Evolutionary conservation across 2,113 vertebrate species (phyloP).

Genomic region (Microtus ochrogaster): DNA sequence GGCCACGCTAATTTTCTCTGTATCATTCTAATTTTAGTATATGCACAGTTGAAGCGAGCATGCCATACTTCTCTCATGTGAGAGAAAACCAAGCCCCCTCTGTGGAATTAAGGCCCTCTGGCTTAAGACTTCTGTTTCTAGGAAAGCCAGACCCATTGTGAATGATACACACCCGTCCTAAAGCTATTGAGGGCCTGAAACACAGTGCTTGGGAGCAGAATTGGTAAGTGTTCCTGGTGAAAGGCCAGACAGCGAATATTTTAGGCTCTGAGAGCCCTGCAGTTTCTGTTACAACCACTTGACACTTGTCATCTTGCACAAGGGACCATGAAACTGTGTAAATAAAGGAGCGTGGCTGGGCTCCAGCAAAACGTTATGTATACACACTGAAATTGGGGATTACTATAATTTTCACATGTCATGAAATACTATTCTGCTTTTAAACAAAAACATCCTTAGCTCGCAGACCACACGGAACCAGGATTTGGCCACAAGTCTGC

Average conservation of each 20-base stretch:
- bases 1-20: not conserved
- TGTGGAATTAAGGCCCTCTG: not conserved
- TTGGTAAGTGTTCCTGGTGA: not conserved
- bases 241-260: not conserved
- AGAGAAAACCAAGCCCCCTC: not conserved
- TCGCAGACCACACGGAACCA: not conserved
- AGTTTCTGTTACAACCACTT: not conserved
- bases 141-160: not conserved
- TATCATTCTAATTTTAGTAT: not conserved
- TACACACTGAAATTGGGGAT: not conserved
- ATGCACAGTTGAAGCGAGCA: fast-evolving
- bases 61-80: not conserved
- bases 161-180: not conserved
- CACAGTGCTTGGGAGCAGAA: not conserved
- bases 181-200: not conserved
- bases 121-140: not conserved
- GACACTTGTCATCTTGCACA: not conserved
- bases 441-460: not conserved
- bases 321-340: not conserved
- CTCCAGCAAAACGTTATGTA: not conserved
- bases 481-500: not conserved
- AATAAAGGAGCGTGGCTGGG: not conserved
- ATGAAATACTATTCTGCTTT: conserved; percentile 5
- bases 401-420: conserved; percentile 3
- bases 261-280: not conserved